phyloP scores from a whole-genome alignment of 2,888 invertebrate species.

The Tetranychus piercei region DNA sequence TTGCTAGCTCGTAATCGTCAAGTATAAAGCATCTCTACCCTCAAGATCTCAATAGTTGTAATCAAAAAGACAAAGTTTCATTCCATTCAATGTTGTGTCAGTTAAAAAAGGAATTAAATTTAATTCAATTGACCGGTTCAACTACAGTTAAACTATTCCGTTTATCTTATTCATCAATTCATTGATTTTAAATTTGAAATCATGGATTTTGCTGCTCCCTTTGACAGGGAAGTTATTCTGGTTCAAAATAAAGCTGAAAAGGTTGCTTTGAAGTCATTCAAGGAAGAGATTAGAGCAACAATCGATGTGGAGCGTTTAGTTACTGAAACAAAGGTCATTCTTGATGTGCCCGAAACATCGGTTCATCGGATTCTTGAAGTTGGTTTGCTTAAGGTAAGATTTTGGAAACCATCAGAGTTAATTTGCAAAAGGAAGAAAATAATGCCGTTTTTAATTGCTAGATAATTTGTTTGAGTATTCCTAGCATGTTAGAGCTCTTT shows the following conservation, averaged over 20 bases:
- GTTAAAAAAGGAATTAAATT: too few species aligned
- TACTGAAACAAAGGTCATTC: background rate
- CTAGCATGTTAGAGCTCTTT: too few species aligned
- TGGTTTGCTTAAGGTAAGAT: background rate
- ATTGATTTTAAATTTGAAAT: background rate
- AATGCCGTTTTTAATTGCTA: too few species aligned
- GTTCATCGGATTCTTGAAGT: background rate
- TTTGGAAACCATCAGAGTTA: background rate
- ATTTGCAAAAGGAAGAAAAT: background rate
- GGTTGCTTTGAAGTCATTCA: background rate
- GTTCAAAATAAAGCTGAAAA: conserved; percentile 1
- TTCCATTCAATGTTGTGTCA: too few species aligned
- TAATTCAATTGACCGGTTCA: too few species aligned
- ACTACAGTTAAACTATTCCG: too few species aligned
- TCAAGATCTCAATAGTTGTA: too few species aligned
- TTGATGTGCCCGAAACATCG: background rate
- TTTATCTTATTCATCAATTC: too few species aligned
- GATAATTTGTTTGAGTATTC: too few species aligned
- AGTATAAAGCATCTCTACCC: too few species aligned
- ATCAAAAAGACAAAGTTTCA: too few species aligned
- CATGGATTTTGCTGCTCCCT: background rate
- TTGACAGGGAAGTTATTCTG: background rate
- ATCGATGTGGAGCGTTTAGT: background rate
- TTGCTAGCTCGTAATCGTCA: too few species aligned
- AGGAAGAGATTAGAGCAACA: conserved; percentile 3